These are phyloP conservation scores for Caenorhabditis sp. DNA, from an alignment of 2,888 invertebrate species.

Conservation along the genomic window DNA sequence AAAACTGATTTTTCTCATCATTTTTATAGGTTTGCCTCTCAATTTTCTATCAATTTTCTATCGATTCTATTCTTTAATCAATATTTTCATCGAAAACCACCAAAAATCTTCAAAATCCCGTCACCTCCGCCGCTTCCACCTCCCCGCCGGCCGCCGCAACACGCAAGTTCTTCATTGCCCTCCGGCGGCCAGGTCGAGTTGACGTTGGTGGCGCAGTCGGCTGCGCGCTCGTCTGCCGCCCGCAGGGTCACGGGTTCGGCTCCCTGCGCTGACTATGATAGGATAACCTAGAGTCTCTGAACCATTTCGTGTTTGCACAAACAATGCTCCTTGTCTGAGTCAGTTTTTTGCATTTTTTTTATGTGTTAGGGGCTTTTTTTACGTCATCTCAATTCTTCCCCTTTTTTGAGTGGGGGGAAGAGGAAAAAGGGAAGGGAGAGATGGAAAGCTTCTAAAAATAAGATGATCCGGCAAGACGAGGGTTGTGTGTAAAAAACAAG, in stretches of 20 bases:
- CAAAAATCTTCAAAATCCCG: too few species aligned
- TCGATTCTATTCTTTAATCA: too few species aligned
- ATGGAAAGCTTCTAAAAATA: constrained; percentile 62
- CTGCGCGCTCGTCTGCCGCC: constrained; percentile 11
- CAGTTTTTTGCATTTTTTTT: constrained; percentile 17
- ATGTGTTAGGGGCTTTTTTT: neutral
- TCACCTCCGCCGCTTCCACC: neutral
- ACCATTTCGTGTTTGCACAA: constrained; percentile 62
- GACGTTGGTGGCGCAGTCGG: constrained; percentile 52
- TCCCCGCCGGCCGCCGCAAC: neutral
- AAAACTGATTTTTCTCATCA: too few species aligned
- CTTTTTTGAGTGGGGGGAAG: constrained; percentile 3
- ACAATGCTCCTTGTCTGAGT: constrained; percentile 60
- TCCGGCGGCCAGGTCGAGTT: neutral
- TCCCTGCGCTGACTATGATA: constrained; percentile 54
- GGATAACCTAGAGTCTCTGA: constrained; percentile 62
- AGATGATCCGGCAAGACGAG: constrained; percentile 50
- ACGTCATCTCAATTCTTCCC: constrained; percentile 37
- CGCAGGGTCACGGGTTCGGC: constrained; percentile 17
- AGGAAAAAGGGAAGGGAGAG: neutral
- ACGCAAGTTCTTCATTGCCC: neutral
- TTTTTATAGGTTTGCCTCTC: too few species aligned
- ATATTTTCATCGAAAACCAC: too few species aligned
- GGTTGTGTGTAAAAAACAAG: constrained; percentile 36
- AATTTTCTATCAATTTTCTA: too few species aligned